Base-by-base conservation (phyloP, 2,113 vertebrate genomes). In the Bos javanicus region DNA sequence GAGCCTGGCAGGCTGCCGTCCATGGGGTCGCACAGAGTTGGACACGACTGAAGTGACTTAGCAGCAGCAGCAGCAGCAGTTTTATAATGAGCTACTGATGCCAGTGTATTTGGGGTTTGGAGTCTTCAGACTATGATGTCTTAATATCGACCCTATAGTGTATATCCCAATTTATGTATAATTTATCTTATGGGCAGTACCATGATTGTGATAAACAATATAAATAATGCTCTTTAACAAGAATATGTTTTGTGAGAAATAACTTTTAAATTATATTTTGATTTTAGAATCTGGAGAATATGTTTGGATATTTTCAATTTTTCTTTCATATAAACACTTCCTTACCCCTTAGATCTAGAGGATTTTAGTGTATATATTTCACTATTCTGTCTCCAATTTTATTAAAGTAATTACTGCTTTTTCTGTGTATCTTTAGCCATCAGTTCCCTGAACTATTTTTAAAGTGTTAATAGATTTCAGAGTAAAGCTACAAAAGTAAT, bases 201-300 rank as follows among this genome's bases (percentile, higher is more conserved):
- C 46, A 36, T 52, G 7, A 46, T 89, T 91, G 23, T 96, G 52
- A 95, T 48, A 54, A 78, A 25, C 7, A 87, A 33, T 52, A 84
- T 16, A 93, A 82, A 89, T 48, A 82, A 54, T n/a, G 71, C 7
- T 89, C 46, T 96, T 95, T 85, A 59, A 67, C 26, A 46, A 91
- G 26, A 54, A 76, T 86, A n/a, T 78, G 39, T 88, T 94, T 96
- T 57, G n/a, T 97, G 56, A 67, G 46, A 64, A 86, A 93, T 59
- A 33, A 78, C 33, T 93, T 28, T 83, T 83, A 83, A 54, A 36
- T n/a, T 83, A 82, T 23, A n/a, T 83, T 83, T 54, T 83, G 19
- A n/a, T 62, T 91, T 76, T 39, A 15, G 5, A 54, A 36, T 1
- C n/a, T 71, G 25, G n/a, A 94, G 14, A 62, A 56, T 62, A 80